Evolutionary conservation across 2,888 invertebrate genomes (phyloP).

Genomic region (Aphidius colemani): DNA sequence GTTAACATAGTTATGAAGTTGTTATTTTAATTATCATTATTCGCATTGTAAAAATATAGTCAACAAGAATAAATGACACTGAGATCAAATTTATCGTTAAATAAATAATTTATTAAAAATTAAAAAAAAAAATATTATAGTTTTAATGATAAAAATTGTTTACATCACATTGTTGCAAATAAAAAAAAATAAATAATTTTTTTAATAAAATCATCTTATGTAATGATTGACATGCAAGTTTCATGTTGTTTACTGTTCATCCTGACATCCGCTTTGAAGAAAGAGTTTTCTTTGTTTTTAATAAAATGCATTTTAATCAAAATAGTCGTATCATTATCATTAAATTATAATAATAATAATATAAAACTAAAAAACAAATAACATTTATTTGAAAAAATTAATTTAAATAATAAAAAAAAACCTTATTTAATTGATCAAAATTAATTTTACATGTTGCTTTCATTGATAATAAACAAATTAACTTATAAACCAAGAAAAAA

Average conservation of each 20-base stretch:
- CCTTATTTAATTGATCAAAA: too few relatives aligned
- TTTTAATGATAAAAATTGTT: too few relatives aligned
- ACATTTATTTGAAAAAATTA: not conserved
- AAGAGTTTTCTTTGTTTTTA: slow-evolving; percentile 19
- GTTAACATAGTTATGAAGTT: too few relatives aligned
- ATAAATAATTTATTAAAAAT: too few relatives aligned
- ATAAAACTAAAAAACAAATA: not conserved
- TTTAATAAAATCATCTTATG: slow-evolving; percentile 6
- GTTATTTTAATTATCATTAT: too few relatives aligned
- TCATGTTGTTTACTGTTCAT: too few relatives aligned
- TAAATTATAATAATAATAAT: not conserved
- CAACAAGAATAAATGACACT: not conserved
- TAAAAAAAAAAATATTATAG: too few relatives aligned
- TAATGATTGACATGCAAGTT: slow-evolving; percentile 10
- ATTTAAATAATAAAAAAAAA: not conserved
- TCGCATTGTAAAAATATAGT: not conserved
- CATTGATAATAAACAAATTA: too few relatives aligned
- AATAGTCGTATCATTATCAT: not conserved
- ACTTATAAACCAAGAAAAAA: too few relatives aligned
- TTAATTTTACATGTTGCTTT: too few relatives aligned
- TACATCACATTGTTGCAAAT: not conserved
- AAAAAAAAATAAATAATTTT: slow-evolving; percentile 4
- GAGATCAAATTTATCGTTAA: not conserved
- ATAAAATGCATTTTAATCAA: not conserved
- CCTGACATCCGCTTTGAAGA: slow-evolving; percentile 18